Percentiles rank a stretch among this genome's conserved stretches.
Evolutionary conservation across 2,113 vertebrate species (phyloP).

Genomic region (Steatornis caripensis): DNA sequence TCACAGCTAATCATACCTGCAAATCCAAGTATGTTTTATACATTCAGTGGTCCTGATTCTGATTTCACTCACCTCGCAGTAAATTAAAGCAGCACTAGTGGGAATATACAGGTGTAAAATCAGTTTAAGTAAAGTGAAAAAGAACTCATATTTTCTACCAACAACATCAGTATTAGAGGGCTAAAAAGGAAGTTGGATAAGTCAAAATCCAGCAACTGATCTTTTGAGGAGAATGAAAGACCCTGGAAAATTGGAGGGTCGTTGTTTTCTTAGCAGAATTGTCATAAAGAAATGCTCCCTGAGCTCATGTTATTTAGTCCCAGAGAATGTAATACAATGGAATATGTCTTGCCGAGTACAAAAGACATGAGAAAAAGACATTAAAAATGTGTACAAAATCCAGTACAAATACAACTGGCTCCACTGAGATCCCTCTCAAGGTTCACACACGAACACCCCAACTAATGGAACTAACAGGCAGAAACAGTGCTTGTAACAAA

Average conservation of each 20-base stretch:
- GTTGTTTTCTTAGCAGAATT: background rate
- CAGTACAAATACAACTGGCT: background rate
- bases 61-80: constrained; percentile 33
- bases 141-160: background rate
- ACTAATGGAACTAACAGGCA: background rate
- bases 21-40: background rate
- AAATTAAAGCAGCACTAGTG: constrained; percentile 9
- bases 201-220: background rate
- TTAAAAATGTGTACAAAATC: background rate
- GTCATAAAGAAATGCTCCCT: background rate
- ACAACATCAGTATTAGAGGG: background rate
- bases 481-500: background rate
- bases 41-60: constrained; percentile 20
- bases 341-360: background rate
- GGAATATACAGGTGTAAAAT: constrained; percentile 47
- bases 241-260: background rate
- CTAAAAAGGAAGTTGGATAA: constrained; percentile 1
- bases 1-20: constrained; percentile 42
- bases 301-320: background rate
- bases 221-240: background rate
- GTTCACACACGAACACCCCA: background rate
- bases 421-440: background rate
- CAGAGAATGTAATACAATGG: background rate
- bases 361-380: background rate
- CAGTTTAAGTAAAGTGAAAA: constrained; percentile 23